Base-by-base conservation (phyloP, 53 echinoderm and acorn worm species). In the Holothuria scabra region DNA sequence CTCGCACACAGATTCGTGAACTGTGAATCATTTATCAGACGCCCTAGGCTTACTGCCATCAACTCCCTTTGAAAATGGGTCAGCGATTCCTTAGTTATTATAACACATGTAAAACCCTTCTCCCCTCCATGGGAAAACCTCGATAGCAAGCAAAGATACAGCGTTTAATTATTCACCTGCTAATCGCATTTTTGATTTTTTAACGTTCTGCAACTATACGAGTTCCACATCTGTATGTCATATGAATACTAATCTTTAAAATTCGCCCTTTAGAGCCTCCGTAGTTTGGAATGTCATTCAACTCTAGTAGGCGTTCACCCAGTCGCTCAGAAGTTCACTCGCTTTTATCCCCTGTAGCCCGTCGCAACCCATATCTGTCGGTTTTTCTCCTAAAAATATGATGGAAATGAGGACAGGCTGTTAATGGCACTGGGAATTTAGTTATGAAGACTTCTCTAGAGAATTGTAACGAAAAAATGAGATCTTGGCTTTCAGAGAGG, bases 321-420 rank as follows among this genome's bases (percentile, higher is more conserved):
- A 69, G 44, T 34, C 69, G 31, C 69, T 69, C 31, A 20, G 10
- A 69, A 69, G 69, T 69, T 69, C 69, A 69, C 69, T 69, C 69
- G 69, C 69, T 33, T 69, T 34, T 69, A 69, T 69, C 69, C 69
- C 69, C 69, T 41, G 41, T 69, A 69, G 69, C 41, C 69, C 22
- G 41, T 69, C 69, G 34, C 69, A 69, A 69, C 69, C 69, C 69
- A 69, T 69, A 69, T 69, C 69, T 69, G 69, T 69, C 69, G 69
- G 19, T 28, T 34, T 69, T 35, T 69, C 21, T 41, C 44, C 35
- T 69, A 69, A 34, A 69, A 33, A 69, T 69, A 69, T 33, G 69
- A 69, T 41, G 35, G 10, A 69, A 69, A 69, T 69, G 69, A 69
- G 69, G 69, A 34, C 69, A 69, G 69, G 41, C 69, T 69, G 69